Evolutionary conservation across 2,888 invertebrate species (phyloP), one percentile per base, ranked within the genome.

Genomic region (Ornithoptera priamus): DNA sequence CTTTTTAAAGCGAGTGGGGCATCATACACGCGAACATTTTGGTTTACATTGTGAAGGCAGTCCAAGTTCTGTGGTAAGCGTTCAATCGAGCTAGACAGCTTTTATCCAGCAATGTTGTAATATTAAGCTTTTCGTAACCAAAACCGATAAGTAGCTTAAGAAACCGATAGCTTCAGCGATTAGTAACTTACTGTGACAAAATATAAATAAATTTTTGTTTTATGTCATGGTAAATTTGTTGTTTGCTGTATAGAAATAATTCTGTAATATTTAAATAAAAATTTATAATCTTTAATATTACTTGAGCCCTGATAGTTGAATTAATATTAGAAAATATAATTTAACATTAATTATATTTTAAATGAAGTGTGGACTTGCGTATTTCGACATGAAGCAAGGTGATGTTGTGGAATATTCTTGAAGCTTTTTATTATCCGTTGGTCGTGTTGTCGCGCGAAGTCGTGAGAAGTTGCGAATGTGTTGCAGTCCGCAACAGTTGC

Each of bases 361-460:
- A 53, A 53, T 17, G 18, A 6, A 8, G 36, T 22, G 46, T 60
- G 36, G 0, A 60, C 17, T 56, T 56, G n/a, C 18, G 24, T 15
- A n/a, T 69, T 65, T 57, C 65, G 61, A 46, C 57, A 69, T 69
- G 56, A 58, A 69, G 69, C 46, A 56, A 22, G 53, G n/a, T 57
- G 56, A 61, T 64, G 56, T 65, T 42, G 64, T 61, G 56, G 76
- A 78, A 75, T 77, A 78, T 75, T 72, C 72, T 75, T 76, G 74
- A 68, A 69, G 62, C 72, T 79, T 84, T 81, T 81, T 59, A 30
- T 69, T 70, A 65, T 62, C 17, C 46, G 20, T 53, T 12, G 63
- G 36, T 59, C 70, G 67, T 67, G 63, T 65, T 56, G 53, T 70
- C 63, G 67, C 53, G 65, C 56, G 65, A 65, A 70, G 70, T 72